These are phyloP conservation scores for Atrina japonica DNA, from an alignment of 2,888 invertebrate genomes.

Conservation along the genomic window DNA sequence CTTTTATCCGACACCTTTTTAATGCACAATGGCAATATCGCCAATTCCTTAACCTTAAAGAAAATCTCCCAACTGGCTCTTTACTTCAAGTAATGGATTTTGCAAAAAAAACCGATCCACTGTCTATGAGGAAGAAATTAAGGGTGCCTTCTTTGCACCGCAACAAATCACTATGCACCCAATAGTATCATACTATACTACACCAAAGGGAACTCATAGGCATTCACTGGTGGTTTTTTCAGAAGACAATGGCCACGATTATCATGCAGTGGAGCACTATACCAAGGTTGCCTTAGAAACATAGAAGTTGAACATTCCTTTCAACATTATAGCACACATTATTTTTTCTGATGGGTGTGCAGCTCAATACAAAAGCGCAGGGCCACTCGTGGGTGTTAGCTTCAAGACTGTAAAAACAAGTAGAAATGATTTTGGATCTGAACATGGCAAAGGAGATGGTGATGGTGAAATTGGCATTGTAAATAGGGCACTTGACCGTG, in stretches of 20 bases:
- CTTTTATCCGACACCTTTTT: too few relatives aligned
- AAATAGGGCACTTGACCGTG: constrained; percentile 46
- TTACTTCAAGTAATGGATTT: too few relatives aligned
- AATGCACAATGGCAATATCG: too few relatives aligned
- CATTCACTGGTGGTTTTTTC: too few relatives aligned
- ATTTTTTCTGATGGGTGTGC: constrained; percentile 52
- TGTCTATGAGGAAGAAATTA: too few relatives aligned
- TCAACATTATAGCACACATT: constrained; percentile 8
- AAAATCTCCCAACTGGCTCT: too few relatives aligned
- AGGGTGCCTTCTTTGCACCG: too few relatives aligned
- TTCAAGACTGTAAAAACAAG: constrained; percentile 18
- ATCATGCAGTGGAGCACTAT: constrained; percentile 47
- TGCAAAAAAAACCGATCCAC: too few relatives aligned
- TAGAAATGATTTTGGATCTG: constrained; percentile 46
- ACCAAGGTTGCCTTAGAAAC: not conserved
- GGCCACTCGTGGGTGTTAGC: constrained; percentile 45
- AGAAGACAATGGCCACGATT: constrained; percentile 48
- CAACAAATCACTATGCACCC: constrained; percentile 43
- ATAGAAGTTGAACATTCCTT: not conserved
- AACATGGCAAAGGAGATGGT: constrained; percentile 49
- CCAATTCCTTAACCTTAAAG: too few relatives aligned
- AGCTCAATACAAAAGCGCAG: constrained; percentile 48
- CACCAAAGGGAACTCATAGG: too few relatives aligned
- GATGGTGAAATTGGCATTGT: constrained; percentile 47
- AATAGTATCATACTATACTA: too few relatives aligned